Evolutionary conservation across 2,797 vertebrate species (phyloP).

Genomic region (Clarias platycephalus): DNA sequence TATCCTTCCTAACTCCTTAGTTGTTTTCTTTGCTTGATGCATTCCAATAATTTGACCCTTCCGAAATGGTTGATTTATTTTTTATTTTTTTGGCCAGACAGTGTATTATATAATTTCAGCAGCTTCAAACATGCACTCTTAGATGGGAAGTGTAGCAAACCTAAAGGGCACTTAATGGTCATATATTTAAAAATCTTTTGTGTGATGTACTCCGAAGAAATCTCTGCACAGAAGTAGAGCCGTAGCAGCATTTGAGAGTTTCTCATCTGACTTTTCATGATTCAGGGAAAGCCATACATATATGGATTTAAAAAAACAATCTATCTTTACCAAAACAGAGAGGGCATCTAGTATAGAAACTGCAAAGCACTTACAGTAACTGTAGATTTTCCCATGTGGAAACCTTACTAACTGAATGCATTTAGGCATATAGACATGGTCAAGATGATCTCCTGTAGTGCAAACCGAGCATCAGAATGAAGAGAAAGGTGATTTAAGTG

Average conservation of each 20-base stretch:
- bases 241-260: not conserved
- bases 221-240: not conserved
- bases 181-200: not conserved
- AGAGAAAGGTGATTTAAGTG: no score
- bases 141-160: not conserved
- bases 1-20: no score
- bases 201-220: not conserved
- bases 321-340: not conserved
- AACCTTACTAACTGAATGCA: not conserved
- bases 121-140: not conserved
- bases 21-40: no score
- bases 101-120: no score
- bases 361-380: not conserved
- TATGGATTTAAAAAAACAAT: not conserved
- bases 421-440: no score
- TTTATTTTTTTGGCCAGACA: no score
- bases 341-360: not conserved
- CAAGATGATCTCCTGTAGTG: no score
- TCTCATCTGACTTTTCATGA: not conserved
- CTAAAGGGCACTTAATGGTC: not conserved
- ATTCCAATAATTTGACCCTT: no score
- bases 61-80: no score
- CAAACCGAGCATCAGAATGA: no score
- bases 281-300: not conserved
- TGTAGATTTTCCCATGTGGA: not conserved